A percentile compares a stretch with the other conserved stretches of the same genome.
These are phyloP conservation scores for Zosterops pallidus DNA, from an alignment of 2,113 vertebrate genomes.

Conservation along the genomic window DNA sequence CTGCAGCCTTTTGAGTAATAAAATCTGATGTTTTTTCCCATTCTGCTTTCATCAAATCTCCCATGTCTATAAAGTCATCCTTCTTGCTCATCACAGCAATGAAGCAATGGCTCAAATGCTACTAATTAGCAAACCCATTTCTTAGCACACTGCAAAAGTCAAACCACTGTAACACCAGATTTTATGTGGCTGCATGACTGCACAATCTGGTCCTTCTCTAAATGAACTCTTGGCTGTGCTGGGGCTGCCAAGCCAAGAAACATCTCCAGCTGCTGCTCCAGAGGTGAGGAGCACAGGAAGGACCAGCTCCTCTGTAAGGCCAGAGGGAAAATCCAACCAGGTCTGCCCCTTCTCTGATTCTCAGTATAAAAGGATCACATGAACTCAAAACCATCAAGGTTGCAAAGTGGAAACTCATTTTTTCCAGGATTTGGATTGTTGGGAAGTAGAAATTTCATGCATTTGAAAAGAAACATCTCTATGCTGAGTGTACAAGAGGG, in stretches of 20 bases:
- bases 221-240: not conserved
- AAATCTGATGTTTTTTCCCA: not conserved
- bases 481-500: not conserved
- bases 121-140: not conserved
- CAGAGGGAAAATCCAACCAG: not conserved
- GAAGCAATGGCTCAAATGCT: not conserved
- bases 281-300: not conserved
- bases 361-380: not conserved
- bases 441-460: not conserved
- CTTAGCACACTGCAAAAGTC: not conserved
- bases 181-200: not conserved
- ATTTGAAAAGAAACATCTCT: not conserved
- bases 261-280: not conserved
- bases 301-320: not conserved
- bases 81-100: not conserved
- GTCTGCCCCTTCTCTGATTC: not conserved
- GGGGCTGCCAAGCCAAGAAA: not conserved
- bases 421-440: not conserved
- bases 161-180: not conserved
- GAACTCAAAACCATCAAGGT: not conserved
- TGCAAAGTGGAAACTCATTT: not conserved
- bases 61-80: not conserved
- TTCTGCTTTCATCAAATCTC: not conserved
- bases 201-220: not conserved
- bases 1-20: not conserved